Percentiles rank a stretch among this genome's conserved stretches.
Conservation (phyloP, 2,113 vertebrate genomes). For the Apistogramma diplotaenia region DNA sequence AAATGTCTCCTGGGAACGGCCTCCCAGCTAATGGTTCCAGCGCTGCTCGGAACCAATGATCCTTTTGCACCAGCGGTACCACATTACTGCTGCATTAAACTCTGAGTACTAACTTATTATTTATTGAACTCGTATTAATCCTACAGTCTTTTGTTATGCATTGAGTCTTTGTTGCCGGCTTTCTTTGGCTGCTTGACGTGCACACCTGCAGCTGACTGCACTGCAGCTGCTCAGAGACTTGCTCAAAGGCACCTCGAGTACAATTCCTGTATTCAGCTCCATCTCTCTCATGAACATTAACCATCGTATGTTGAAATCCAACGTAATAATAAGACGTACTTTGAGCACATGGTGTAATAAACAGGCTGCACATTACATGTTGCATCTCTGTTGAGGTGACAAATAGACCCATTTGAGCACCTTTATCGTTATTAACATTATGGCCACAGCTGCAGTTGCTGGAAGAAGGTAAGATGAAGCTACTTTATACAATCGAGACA, state of each 20-base stretch:
- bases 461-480: neutral
- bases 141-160: neutral
- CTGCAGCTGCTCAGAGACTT: neutral
- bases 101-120: conserved; percentile 15
- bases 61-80: conserved; percentile 2
- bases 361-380: neutral
- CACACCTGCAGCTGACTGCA: neutral
- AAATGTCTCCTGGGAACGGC: conserved; percentile 1
- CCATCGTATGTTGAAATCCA: neutral
- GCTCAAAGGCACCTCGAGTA: neutral
- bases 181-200: neutral
- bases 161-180: neutral
- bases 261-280: neutral
- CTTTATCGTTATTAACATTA: neutral
- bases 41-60: neutral
- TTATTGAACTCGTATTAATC: conserved; percentile 36
- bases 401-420: neutral
- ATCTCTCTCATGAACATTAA: neutral
- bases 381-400: neutral
- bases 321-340: neutral
- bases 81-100: conserved; percentile 14
- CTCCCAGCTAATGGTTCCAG: conserved; percentile 6
- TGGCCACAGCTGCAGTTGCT: neutral
- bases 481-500: neutral
- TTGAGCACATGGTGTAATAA: neutral